These are phyloP conservation scores for Bugula neritina DNA, from an alignment of 2,888 invertebrate species.

Conservation along the genomic window DNA sequence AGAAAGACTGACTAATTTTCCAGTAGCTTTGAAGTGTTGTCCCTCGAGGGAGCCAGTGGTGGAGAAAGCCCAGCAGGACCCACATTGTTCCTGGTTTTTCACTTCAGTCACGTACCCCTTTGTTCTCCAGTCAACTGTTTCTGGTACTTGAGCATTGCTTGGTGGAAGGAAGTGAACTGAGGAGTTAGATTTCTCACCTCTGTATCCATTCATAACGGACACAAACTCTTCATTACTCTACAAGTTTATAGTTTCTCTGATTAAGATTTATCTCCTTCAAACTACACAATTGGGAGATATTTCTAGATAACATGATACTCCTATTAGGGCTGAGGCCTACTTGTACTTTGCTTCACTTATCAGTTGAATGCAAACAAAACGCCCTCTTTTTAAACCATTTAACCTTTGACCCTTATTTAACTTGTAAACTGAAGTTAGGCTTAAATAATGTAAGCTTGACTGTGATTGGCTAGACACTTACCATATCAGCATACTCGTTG, in stretches of 20 bases:
- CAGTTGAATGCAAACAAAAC: too few species aligned
- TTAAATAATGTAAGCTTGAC: too few species aligned
- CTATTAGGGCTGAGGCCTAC: too few species aligned
- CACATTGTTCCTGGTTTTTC: slow-evolving; percentile 46
- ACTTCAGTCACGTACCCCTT: slow-evolving; percentile 48
- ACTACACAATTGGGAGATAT: too few species aligned
- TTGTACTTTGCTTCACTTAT: too few species aligned
- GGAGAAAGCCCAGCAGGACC: slow-evolving; percentile 44
- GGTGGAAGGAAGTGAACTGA: slow-evolving; percentile 29
- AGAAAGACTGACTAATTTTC: slow-evolving; percentile 36
- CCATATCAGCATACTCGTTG: slow-evolving; percentile 56
- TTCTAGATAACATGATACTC: too few species aligned
- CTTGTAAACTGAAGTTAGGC: too few species aligned
- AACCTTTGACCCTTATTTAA: too few species aligned
- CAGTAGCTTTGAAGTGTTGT: slow-evolving; percentile 57
- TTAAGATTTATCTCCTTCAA: too few species aligned
- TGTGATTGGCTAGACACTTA: too few species aligned
- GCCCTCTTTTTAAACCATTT: too few species aligned
- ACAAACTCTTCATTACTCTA: slow-evolving; percentile 33
- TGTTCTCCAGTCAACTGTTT: slow-evolving; percentile 44
- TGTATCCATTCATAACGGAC: slow-evolving; percentile 33
- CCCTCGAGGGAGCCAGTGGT: slow-evolving; percentile 54
- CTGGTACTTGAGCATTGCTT: slow-evolving; percentile 42
- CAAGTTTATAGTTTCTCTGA: too few species aligned
- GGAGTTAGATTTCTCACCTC: not conserved